These are phyloP conservation scores for Crematogaster levior DNA, from an alignment of 2,888 invertebrate species.

Conservation along the genomic window DNA sequence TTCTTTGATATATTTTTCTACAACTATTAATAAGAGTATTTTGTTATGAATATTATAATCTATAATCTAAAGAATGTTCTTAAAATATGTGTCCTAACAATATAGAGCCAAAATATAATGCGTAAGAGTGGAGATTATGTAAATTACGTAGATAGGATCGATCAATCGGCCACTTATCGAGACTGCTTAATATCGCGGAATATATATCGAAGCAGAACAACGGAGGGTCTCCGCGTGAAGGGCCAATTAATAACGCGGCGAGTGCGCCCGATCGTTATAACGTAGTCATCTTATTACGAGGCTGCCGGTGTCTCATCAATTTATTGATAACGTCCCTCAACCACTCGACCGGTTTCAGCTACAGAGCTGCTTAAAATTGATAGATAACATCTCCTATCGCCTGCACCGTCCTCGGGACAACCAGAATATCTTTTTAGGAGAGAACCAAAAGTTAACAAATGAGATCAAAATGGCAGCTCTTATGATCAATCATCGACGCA, in stretches of 20 bases:
- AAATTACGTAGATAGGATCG: conserved; percentile 54
- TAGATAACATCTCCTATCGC: conserved; percentile 74
- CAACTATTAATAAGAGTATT: too few relatives aligned
- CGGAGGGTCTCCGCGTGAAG: conserved; percentile 68
- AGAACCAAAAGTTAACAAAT: neutral
- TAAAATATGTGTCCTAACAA: neutral
- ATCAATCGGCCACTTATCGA: conserved; percentile 61
- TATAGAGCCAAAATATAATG: neutral
- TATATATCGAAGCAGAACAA: conserved; percentile 68
- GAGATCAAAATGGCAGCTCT: conserved; percentile 21
- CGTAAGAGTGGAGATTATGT: conserved; percentile 28
- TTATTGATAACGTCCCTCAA: conserved; percentile 77
- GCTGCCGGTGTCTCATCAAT: conserved; percentile 77
- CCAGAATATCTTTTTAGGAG: conserved; percentile 36
- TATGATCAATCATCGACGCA: conserved; percentile 1
- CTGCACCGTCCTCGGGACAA: conserved; percentile 35
- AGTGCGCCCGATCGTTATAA: conserved; percentile 76
- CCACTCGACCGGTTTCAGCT: conserved; percentile 78
- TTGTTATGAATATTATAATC: neutral
- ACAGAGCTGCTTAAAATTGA: conserved; percentile 76
- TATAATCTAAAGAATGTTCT: neutral
- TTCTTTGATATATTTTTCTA: neutral
- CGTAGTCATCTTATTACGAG: conserved; percentile 79
- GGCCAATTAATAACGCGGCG: conserved; percentile 80
- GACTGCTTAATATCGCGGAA: conserved; percentile 62